Percentiles rank a stretch among this genome's conserved stretches.
Conservation (phyloP, 2,888 invertebrate species). For the Polydesmus complanatus region DNA sequence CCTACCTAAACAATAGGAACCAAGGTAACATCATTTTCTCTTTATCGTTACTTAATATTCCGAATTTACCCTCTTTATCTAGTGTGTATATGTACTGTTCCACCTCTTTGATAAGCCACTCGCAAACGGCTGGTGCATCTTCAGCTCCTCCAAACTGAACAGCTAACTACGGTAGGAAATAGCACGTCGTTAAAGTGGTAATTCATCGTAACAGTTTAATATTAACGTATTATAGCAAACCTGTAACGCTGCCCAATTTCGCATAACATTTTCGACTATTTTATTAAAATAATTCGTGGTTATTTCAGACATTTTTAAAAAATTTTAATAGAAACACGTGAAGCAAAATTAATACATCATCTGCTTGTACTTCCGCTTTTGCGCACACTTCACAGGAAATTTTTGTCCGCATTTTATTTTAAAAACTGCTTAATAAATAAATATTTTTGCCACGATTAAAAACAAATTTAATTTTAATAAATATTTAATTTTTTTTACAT, state of each 20-base stretch:
- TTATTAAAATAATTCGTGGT: not conserved
- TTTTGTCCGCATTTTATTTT: no score
- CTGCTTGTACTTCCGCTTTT: no score
- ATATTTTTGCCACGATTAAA: no score
- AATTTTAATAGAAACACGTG: no score
- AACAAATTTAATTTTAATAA: no score
- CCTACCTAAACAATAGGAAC: slow-evolving; percentile 1
- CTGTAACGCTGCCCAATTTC: not conserved
- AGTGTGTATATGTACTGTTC: slow-evolving; percentile 1
- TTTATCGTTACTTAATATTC: not conserved
- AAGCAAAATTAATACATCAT: no score
- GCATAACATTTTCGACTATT: not conserved
- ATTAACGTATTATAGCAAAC: no score
- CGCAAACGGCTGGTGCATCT: not conserved
- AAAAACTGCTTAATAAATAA: no score
- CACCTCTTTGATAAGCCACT: not conserved
- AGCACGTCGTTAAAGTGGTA: not conserved
- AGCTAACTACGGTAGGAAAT: not conserved
- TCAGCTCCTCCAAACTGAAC: not conserved
- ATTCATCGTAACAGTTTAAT: no score
- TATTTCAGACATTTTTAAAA: not conserved
- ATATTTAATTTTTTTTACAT: no score
- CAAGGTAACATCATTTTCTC: no score
- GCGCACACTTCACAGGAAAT: no score
- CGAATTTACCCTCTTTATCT: not conserved